phyloP scores from a whole-genome alignment of 2,888 invertebrate genomes.

The Galerucella nymphaeae region DNA sequence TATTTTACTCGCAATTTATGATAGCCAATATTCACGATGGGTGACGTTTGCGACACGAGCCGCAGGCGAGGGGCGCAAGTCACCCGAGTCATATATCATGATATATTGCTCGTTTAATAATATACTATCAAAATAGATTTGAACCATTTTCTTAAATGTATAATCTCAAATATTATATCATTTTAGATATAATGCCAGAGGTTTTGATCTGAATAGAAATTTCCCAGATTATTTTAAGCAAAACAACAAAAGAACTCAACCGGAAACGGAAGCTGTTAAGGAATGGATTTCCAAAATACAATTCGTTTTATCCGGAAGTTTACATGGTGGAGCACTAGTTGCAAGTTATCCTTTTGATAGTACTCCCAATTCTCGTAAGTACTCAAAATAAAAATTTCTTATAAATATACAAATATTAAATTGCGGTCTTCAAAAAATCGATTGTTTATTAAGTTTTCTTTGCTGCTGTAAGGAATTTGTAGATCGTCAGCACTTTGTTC shows the following conservation, averaged over 20 bases:
- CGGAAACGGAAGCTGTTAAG: constrained; percentile 95
- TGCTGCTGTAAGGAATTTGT: constrained; percentile 74
- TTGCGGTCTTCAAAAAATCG: constrained; percentile 8
- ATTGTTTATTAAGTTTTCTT: constrained; percentile 56
- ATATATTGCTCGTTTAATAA: no score
- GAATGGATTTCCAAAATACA: constrained; percentile 94
- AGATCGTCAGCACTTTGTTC: constrained; percentile 80
- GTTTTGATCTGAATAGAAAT: constrained; percentile 93
- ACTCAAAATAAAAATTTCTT: not conserved
- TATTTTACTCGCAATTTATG: no score
- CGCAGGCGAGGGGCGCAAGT: no score
- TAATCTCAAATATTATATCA: constrained; percentile 3
- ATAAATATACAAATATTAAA: not conserved
- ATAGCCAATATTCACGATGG: no score
- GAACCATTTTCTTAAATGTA: no score
- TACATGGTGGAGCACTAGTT: constrained; percentile 95
- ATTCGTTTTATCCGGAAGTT: constrained; percentile 92
- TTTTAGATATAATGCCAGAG: constrained; percentile 84
- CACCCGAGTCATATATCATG: no score
- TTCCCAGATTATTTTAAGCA: constrained; percentile 95
- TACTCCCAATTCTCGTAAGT: constrained; percentile 92
- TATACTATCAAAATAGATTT: no score
- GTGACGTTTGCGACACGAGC: no score
- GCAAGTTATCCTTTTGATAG: constrained; percentile 98
- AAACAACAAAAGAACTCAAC: constrained; percentile 87